A percentile compares a stretch with the other conserved stretches of the same genome.
These are phyloP conservation scores for Hirtodrosophila histrioides DNA, from an alignment of 2,888 invertebrate species.

Conservation along the genomic window DNA sequence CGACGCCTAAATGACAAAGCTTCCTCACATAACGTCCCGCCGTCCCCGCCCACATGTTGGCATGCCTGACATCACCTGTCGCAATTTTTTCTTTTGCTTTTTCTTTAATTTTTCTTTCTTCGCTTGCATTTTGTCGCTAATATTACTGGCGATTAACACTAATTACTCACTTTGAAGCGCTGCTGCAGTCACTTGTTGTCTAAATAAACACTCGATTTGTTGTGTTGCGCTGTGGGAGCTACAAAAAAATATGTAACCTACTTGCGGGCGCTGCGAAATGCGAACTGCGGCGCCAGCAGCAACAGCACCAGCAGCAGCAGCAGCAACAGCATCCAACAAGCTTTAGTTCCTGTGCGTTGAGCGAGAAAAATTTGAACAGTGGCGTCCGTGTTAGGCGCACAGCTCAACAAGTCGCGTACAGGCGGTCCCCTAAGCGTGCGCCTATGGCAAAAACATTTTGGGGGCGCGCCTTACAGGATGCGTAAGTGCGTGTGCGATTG, in stretches of 20 bases:
- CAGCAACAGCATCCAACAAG: conserved; percentile 47
- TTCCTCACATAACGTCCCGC: not conserved
- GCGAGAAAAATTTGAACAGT: conserved; percentile 43
- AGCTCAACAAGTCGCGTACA: conserved; percentile 46
- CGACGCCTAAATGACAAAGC: conserved; percentile 38
- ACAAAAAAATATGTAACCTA: conserved; percentile 72
- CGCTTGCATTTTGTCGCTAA: not conserved
- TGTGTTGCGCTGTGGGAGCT: conserved; percentile 15
- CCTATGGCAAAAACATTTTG: conserved; percentile 21
- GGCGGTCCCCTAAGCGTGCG: conserved; percentile 9
- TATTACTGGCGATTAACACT: not conserved
- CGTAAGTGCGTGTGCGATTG: conserved; percentile 7
- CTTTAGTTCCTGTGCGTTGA: conserved; percentile 35
- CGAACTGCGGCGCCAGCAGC: conserved; percentile 55
- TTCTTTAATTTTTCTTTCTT: too few species aligned
- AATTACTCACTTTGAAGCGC: conserved; percentile 9
- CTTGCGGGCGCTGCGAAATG: conserved; percentile 71
- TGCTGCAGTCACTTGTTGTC: not conserved
- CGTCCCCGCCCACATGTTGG: too few species aligned
- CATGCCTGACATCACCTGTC: conserved; percentile 8
- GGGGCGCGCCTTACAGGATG: conserved; percentile 30
- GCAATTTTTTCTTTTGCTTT: not conserved
- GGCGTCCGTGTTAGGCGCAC: conserved; percentile 24
- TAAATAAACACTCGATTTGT: conserved; percentile 10
- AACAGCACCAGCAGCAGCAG: conserved; percentile 49